Conservation (phyloP, 2,888 invertebrate genomes). For the Chirona hameri region DNA sequence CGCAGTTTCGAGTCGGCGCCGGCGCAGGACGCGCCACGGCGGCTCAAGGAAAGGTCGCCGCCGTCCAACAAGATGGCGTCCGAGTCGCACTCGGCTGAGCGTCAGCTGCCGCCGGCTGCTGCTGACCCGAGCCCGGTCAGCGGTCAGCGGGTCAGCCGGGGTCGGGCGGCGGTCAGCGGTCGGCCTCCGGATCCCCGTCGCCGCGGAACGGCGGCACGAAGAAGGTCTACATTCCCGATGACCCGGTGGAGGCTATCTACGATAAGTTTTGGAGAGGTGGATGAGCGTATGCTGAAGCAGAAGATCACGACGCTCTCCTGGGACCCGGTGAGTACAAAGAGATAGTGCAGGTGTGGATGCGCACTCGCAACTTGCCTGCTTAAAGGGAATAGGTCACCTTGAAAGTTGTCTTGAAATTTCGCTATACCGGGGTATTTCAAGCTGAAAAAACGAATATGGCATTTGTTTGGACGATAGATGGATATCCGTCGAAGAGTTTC, state of each 20-base stretch:
- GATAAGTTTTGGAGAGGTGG: conserved; percentile 41
- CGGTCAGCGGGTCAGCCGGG: conserved; percentile 31
- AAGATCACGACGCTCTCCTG: conserved; percentile 41
- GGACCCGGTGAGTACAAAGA: conserved; percentile 42
- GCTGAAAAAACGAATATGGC: no score
- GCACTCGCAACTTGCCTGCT: no score
- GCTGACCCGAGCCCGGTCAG: conserved; percentile 29
- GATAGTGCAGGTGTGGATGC: neutral
- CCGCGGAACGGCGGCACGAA: conserved; percentile 31
- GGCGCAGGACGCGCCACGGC: neutral
- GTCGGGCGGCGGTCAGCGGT: conserved; percentile 34
- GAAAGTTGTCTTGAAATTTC: no score
- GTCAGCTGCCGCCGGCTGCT: neutral
- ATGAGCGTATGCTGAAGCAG: conserved; percentile 39
- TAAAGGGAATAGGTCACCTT: no score
- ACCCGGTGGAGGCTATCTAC: conserved; percentile 41
- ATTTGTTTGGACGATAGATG: no score
- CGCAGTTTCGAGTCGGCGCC: conserved; percentile 41
- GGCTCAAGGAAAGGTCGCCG: neutral
- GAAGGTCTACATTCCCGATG: conserved; percentile 32
- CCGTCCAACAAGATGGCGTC: neutral
- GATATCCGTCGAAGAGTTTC: no score
- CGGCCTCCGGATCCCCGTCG: conserved; percentile 34
- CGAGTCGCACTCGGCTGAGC: no score
- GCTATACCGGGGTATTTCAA: no score